A percentile compares a stretch with the other conserved stretches of the same genome.
These are phyloP conservation scores for Micropoecilia bifurca DNA, from an alignment of 2,797 vertebrate species.

Conservation along the genomic window DNA sequence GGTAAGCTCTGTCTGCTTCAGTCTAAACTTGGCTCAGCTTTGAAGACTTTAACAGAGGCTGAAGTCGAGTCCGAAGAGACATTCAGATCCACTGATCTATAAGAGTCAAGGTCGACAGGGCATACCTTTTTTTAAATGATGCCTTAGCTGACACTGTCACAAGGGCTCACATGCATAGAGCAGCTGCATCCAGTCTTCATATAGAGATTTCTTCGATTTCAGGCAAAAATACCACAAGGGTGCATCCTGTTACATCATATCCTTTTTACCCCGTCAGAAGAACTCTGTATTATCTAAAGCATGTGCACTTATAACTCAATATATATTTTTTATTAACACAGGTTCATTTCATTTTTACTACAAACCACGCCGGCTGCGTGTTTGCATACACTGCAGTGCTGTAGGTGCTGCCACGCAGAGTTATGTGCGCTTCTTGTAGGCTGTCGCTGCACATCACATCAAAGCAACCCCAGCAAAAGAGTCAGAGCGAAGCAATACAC, in stretches of 20 bases:
- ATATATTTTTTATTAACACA: neutral
- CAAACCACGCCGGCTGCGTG: constrained; percentile 4
- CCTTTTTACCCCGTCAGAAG: neutral
- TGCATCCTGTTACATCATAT: neutral
- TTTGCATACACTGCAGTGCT: constrained; percentile 32
- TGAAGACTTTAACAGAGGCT: constrained; percentile 28
- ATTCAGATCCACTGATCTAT: constrained; percentile 21
- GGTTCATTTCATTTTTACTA: neutral
- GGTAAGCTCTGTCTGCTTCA: constrained; percentile 21
- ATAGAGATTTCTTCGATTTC: neutral
- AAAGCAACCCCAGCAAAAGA: constrained; percentile 44
- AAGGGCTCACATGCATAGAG: constrained; percentile 10
- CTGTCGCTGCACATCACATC: constrained; percentile 62
- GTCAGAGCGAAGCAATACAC: constrained; percentile 41
- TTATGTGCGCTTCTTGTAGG: constrained; percentile 35
- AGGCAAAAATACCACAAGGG: neutral
- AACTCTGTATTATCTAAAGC: neutral
- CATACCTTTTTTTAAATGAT: constrained; percentile 12
- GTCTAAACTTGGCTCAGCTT: constrained; percentile 30
- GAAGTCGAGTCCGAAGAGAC: constrained; percentile 27
- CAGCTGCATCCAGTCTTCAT: neutral
- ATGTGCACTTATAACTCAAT: neutral
- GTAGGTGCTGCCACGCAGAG: constrained; percentile 47
- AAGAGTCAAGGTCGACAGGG: constrained; percentile 25
- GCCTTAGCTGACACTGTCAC: constrained; percentile 19